Conservation (phyloP, 2,113 vertebrate species). For the Lophotis ruficrista region DNA sequence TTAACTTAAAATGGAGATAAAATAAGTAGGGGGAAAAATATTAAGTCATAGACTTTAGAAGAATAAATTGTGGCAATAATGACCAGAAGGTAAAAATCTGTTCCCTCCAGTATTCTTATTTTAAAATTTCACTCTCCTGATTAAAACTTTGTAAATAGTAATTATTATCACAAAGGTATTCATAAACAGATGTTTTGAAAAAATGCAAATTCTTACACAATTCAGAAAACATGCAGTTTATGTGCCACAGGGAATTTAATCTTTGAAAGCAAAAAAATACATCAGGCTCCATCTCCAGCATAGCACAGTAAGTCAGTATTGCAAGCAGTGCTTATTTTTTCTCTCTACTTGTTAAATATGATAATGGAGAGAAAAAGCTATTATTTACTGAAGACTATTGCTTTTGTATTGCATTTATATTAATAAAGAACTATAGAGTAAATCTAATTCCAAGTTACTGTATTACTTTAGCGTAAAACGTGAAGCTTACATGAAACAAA, state of each 20-base stretch:
- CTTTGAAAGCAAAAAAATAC: conserved; percentile 44
- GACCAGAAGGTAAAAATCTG: conserved; percentile 42
- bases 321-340: neutral
- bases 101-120: conserved; percentile 17
- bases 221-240: conserved; percentile 23
- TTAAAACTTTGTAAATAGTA: conserved; percentile 64
- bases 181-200: conserved; percentile 57
- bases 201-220: conserved; percentile 56
- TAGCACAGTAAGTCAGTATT: neutral
- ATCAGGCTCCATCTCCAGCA: neutral
- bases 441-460: neutral
- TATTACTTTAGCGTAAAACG: neutral
- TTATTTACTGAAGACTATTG: conserved; percentile 34
- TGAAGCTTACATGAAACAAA: neutral
- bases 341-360: conserved; percentile 12
- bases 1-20: neutral
- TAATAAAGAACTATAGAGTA: neutral
- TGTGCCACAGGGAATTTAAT: conserved; percentile 23
- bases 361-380: neutral
- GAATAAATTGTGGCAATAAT: neutral
- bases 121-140: conserved; percentile 27
- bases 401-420: conserved; percentile 12
- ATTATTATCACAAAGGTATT: conserved; percentile 66
- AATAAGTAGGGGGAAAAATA: neutral
- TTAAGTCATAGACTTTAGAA: neutral